phyloP scores from a whole-genome alignment of 2,888 invertebrate genomes.

The Galeruca laticollis region DNA sequence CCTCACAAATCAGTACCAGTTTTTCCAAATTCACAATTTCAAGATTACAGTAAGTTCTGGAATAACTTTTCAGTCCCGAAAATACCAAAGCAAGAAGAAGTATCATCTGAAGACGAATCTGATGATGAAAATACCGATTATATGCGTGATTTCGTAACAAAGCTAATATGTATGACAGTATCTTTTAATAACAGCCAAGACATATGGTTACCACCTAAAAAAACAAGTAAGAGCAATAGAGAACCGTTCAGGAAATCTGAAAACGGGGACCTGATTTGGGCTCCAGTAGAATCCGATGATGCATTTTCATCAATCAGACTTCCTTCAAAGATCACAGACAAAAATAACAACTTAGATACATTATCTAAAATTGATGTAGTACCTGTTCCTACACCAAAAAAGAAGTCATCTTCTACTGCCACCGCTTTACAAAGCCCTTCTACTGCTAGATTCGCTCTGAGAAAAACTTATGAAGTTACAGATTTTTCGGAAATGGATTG shows the following conservation, averaged over 20 bases:
- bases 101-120: no score
- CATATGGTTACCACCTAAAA: not conserved
- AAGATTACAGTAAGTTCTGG: slow-evolving; percentile 18
- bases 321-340: not conserved
- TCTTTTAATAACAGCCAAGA: not conserved
- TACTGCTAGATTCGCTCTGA: not conserved
- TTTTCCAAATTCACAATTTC: not conserved
- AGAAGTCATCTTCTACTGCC: not conserved
- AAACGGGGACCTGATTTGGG: not conserved
- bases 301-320: not conserved
- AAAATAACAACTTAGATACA: not conserved
- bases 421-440: not conserved
- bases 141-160: not conserved
- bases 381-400: not conserved
- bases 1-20: not conserved
- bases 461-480: not conserved
- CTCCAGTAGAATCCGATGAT: no score
- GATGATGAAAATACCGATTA: not conserved
- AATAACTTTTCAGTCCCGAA: slow-evolving; percentile 2
- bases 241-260: not conserved
- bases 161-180: not conserved
- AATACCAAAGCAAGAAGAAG: not conserved
- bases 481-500: not conserved
- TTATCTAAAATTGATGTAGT: not conserved
- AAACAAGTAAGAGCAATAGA: not conserved